Conservation (phyloP, 1,140 invertebrate species). For the Bombyx mori region DNA sequence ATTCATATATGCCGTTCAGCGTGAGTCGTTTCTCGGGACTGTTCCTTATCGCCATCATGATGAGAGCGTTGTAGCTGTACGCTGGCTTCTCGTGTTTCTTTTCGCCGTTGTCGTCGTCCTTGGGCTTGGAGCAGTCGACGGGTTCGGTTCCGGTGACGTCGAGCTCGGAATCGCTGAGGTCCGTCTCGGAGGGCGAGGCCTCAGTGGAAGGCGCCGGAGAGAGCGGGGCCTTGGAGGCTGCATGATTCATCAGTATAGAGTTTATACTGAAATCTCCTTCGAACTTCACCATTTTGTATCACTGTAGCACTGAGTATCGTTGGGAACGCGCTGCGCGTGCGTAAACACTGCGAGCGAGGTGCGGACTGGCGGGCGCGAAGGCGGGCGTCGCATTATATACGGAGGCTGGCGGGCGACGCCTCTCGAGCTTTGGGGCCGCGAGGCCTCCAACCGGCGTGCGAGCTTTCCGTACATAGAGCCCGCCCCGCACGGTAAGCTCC, state of each 20-base stretch:
- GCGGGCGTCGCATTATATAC: slow-evolving; percentile 48
- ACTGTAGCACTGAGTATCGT: slow-evolving; percentile 32
- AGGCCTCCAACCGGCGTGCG: slow-evolving; percentile 28
- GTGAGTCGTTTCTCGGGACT: slow-evolving; percentile 96
- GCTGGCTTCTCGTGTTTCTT: slow-evolving; percentile 92
- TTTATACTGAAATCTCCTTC: slow-evolving; percentile 69
- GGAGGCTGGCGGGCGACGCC: slow-evolving; percentile 27
- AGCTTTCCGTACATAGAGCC: slow-evolving; percentile 50
- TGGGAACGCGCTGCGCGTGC: slow-evolving; percentile 32
- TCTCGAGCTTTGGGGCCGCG: slow-evolving; percentile 23
- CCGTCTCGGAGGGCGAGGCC: slow-evolving; percentile 47
- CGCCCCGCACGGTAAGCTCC: slow-evolving; percentile 26
- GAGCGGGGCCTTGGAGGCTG: slow-evolving; percentile 37
- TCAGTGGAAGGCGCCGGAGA: slow-evolving; percentile 44
- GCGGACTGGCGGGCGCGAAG: slow-evolving; percentile 55
- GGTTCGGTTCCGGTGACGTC: slow-evolving; percentile 85
- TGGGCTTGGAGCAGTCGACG: slow-evolving; percentile 75
- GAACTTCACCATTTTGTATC: slow-evolving; percentile 62
- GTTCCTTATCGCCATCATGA: slow-evolving; percentile 99
- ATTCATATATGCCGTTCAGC: slow-evolving; percentile 99
- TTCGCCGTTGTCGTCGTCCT: slow-evolving; percentile 66
- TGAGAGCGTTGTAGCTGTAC: slow-evolving; percentile 98
- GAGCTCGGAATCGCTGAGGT: slow-evolving; percentile 75
- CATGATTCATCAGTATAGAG: slow-evolving; percentile 59
- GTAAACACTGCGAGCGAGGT: slow-evolving; percentile 37